Conservation (phyloP, 1,140 invertebrate genomes). For the Platyscapa corneri region DNA sequence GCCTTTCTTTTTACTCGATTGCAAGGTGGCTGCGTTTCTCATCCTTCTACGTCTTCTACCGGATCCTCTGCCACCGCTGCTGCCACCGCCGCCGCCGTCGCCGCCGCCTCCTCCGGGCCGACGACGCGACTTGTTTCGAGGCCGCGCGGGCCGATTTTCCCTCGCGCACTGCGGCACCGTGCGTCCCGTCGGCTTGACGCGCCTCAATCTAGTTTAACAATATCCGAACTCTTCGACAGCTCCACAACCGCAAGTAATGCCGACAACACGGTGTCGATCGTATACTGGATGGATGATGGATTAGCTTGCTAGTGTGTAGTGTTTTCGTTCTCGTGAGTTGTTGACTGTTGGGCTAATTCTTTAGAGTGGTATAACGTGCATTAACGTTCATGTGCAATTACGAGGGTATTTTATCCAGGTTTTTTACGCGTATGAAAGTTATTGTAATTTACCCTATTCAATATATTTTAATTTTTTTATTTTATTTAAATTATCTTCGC, state of each 20-base stretch:
- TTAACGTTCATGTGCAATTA: background rate
- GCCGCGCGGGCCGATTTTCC: constrained; percentile 35
- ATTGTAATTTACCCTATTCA: background rate
- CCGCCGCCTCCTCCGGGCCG: constrained; percentile 39
- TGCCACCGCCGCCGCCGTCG: constrained; percentile 7
- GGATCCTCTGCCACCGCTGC: too few relatives aligned
- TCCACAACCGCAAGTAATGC: background rate
- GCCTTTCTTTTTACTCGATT: constrained; percentile 70
- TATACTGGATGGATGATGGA: too few relatives aligned
- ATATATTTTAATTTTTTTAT: background rate
- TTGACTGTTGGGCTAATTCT: too few relatives aligned
- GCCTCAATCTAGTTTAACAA: background rate
- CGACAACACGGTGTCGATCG: too few relatives aligned
- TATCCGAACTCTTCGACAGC: background rate
- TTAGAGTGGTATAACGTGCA: background rate
- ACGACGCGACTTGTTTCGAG: constrained; percentile 27
- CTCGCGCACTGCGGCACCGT: constrained; percentile 36
- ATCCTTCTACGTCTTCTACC: constrained; percentile 31
- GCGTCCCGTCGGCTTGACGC: constrained; percentile 1
- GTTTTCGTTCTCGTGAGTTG: too few relatives aligned
- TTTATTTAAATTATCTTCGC: background rate
- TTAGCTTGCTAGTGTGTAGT: too few relatives aligned
- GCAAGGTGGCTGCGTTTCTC: constrained; percentile 65
- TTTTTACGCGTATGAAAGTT: background rate
- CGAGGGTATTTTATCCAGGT: background rate